phyloP scores from a whole-genome alignment of 2,797 vertebrate species.

The Tadarida brasiliensis region DNA sequence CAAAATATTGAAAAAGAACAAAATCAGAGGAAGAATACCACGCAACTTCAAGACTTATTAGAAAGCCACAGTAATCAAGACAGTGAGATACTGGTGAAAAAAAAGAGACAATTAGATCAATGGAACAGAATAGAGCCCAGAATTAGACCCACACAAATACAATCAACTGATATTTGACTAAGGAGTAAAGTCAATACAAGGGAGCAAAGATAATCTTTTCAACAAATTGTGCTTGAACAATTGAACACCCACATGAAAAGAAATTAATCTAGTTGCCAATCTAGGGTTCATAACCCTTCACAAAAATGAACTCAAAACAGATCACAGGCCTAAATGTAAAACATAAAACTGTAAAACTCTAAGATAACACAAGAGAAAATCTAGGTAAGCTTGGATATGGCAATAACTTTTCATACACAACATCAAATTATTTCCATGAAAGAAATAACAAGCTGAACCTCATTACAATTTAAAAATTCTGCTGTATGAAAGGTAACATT shows the following conservation, averaged over 20 bases:
- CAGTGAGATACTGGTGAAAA: background rate
- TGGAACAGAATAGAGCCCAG: background rate
- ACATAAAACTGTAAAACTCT: background rate
- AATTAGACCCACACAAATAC: background rate
- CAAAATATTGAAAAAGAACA: too few species aligned
- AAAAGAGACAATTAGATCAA: background rate
- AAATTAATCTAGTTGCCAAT: background rate
- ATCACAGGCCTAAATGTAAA: background rate
- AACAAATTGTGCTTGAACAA: background rate
- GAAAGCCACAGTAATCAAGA: background rate
- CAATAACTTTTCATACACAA: background rate
- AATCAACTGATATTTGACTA: too few species aligned
- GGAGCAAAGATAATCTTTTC: background rate
- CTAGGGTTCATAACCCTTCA: background rate
- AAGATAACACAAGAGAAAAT: background rate
- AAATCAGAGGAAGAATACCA: background rate
- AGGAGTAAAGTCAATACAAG: background rate
- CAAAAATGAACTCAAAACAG: too few species aligned
- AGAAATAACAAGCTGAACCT: background rate
- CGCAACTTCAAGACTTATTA: background rate
- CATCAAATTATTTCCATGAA: background rate
- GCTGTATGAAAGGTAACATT: background rate
- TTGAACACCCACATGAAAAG: background rate
- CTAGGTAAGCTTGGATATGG: background rate
- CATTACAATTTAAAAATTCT: slow-evolving; percentile 1